Evolutionary conservation across 2,888 invertebrate species (phyloP).

Genomic region (Rhorus exstirpatorius): DNA sequence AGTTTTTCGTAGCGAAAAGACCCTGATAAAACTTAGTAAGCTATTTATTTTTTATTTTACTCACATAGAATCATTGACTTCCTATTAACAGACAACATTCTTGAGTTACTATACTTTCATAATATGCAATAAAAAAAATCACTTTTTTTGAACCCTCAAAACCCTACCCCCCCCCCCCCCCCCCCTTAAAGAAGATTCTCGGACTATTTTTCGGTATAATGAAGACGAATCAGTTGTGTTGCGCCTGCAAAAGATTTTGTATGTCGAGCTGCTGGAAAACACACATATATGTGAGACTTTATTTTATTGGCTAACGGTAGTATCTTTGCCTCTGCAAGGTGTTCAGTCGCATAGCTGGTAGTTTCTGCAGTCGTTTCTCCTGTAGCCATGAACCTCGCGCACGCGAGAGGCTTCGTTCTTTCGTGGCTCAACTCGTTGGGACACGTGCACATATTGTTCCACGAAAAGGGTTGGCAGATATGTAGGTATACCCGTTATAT

Average conservation of each 20-base stretch:
- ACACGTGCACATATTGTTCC: slow-evolving; percentile 24
- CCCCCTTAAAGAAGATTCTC: no score
- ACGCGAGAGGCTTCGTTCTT: slow-evolving; percentile 30
- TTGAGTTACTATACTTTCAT: no score
- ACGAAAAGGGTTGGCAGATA: slow-evolving; percentile 29
- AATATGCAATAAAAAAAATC: no score
- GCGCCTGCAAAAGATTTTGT: slow-evolving; percentile 15
- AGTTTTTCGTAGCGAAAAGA: no score
- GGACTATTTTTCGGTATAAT: not conserved
- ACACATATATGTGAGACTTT: not conserved
- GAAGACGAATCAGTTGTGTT: slow-evolving; percentile 6
- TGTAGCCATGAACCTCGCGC: no score
- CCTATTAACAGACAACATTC: no score
- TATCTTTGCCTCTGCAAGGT: not conserved
- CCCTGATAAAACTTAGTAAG: no score
- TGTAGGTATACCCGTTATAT: not conserved
- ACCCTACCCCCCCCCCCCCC: no score
- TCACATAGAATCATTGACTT: no score
- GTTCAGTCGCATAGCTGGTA: not conserved
- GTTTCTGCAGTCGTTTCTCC: slow-evolving; percentile 16
- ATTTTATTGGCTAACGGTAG: slow-evolving; percentile 29
- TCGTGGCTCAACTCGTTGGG: slow-evolving; percentile 14
- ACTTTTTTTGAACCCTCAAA: no score
- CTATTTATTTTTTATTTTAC: no score
- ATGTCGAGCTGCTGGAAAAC: not conserved